Evolutionary conservation across 2,888 invertebrate species (phyloP).

Genomic region (Lobophora halterata): DNA sequence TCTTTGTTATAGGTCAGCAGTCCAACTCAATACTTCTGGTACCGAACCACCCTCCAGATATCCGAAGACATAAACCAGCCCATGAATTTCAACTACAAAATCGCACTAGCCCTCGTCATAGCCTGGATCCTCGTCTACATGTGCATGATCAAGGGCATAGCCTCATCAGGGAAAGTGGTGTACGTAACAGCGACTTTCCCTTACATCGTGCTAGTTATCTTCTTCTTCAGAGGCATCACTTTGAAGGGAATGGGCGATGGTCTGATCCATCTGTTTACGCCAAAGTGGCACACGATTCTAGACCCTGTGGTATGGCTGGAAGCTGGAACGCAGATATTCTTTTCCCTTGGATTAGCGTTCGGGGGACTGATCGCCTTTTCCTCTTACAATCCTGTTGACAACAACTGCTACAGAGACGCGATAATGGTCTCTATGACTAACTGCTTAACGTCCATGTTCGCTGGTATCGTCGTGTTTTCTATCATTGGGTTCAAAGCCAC

Average conservation of each 20-base stretch:
- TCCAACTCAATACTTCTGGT: conserved; percentile 98
- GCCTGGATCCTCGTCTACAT: conserved; percentile 97
- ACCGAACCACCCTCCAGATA: conserved; percentile 93
- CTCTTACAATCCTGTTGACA: conserved; percentile 97
- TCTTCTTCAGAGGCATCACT: conserved; percentile 96
- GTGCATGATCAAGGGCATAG: conserved; percentile 98
- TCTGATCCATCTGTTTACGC: conserved; percentile 92
- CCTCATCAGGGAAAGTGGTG: conserved; percentile 97
- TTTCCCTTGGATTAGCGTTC: conserved; percentile 96
- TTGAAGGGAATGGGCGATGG: conserved; percentile 93
- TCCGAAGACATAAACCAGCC: conserved; percentile 93
- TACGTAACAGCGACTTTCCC: conserved; percentile 98
- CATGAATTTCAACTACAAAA: conserved; percentile 94
- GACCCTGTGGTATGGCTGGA: conserved; percentile 99
- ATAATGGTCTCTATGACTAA: conserved; percentile 95
- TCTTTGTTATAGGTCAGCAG: conserved; percentile 86
- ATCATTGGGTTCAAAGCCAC: conserved; percentile 96
- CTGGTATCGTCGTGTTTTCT: conserved; percentile 97
- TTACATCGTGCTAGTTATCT: conserved; percentile 96
- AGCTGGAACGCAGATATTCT: conserved; percentile 98
- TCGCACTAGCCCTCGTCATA: conserved; percentile 90
- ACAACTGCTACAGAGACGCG: conserved; percentile 97
- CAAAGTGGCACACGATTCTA: conserved; percentile 93
- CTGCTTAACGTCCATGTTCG: conserved; percentile 97
- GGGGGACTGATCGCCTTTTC: conserved; percentile 98